phyloP scores from a whole-genome alignment of 2,888 invertebrate genomes.

The Dilophus febrilis region DNA sequence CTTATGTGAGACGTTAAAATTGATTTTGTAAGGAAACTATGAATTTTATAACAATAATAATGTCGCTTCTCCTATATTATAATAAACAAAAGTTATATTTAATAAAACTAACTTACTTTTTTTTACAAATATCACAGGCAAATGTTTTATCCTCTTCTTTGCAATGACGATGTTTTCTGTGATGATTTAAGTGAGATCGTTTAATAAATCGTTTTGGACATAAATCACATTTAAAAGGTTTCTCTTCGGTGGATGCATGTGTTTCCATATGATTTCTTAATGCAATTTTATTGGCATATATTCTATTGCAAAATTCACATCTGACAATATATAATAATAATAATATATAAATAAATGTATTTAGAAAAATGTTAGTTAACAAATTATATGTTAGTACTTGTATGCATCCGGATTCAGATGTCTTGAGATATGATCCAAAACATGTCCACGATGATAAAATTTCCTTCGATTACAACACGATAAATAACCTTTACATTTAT shows the following conservation, averaged over 20 bases:
- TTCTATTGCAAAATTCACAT: too few relatives aligned
- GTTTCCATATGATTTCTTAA: constrained; percentile 19
- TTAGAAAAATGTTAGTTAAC: too few relatives aligned
- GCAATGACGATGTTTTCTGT: constrained; percentile 16
- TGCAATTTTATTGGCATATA: constrained; percentile 22
- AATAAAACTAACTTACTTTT: too few relatives aligned
- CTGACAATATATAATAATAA: too few relatives aligned
- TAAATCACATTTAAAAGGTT: constrained; percentile 18
- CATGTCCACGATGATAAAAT: constrained; percentile 22
- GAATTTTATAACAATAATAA: too few relatives aligned
- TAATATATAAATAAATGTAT: too few relatives aligned
- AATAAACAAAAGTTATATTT: too few relatives aligned
- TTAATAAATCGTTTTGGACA: constrained; percentile 23
- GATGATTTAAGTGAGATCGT: constrained; percentile 22
- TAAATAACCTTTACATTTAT: constrained; percentile 21
- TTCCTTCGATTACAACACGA: constrained; percentile 24
- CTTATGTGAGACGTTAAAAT: not conserved
- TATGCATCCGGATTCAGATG: constrained; percentile 27
- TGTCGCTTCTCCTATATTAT: too few relatives aligned
- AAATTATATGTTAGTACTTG: constrained; percentile 21
- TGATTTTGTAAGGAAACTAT: not conserved
- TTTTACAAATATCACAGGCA: too few relatives aligned
- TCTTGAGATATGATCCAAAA: constrained; percentile 25
- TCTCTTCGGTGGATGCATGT: constrained; percentile 1
- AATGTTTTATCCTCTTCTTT: too few relatives aligned